Conservation (phyloP, 2,113 vertebrate species). For the Eulemur rufifrons region DNA sequence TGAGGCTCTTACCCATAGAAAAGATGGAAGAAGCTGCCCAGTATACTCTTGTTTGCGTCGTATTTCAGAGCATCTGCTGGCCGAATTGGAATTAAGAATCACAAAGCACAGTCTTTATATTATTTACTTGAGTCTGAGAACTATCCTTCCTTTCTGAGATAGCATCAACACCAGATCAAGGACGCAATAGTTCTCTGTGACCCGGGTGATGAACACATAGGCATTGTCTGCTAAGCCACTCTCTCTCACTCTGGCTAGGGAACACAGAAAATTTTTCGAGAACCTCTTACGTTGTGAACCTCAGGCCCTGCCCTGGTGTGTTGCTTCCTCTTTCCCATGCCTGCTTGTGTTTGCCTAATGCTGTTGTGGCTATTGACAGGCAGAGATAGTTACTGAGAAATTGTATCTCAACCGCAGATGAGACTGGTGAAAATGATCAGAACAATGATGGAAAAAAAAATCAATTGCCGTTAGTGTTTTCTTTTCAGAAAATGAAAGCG, state of each 20-base stretch:
- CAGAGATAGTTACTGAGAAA: neutral
- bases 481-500: neutral
- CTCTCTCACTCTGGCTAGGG: neutral
- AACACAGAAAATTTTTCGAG: neutral
- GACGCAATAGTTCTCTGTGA: neutral
- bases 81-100: neutral
- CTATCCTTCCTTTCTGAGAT: neutral
- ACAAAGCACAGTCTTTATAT: neutral
- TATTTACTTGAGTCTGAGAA: neutral
- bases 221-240: neutral
- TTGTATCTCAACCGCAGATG: neutral
- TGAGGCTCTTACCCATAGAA: neutral
- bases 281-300: neutral
- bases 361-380: neutral
- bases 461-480: neutral
- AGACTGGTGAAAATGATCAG: neutral
- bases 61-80: neutral
- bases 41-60: accelerated
- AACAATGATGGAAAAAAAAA: neutral
- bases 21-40: neutral
- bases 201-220: neutral
- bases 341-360: neutral
- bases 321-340: neutral
- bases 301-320: accelerated
- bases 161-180: neutral